Evolutionary conservation across 2,113 vertebrate genomes (phyloP), one percentile per base, ranked within the genome.

Genomic region (Ginglymostoma cirratum): DNA sequence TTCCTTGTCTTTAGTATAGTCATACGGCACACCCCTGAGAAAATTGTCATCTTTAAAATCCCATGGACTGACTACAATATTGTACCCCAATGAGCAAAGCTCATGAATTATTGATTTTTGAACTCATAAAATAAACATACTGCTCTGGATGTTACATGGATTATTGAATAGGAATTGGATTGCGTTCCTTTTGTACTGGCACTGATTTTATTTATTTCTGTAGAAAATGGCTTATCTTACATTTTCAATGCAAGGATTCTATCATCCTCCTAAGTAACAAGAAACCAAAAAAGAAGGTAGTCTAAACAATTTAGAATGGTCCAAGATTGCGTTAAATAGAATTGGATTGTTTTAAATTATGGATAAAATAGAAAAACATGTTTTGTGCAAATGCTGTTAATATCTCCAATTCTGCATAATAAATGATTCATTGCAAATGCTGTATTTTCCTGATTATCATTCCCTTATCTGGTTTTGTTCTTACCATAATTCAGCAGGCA

Each of bases 41-140:
- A 67, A 67, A 66, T 21, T 67, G 34, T 92, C 55, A 38, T 70
- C 93, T 45, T 70, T 94, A 70, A 30, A 70, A 70, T 69, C 93
- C 55, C 92, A 42, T 42, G 67, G 42, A n/a, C 67, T 95, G 24
- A 69, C 45, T 70, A 17, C 12, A 95, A 95, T 45, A 70, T 14
- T 17, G 93, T 19, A 14, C 38, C 42, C 67, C 42, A 95, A 48
- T 70, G 67, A 95, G 93, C 45, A 42, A 95, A 15, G 42, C 14
- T 93, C 42, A 95, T 72, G 66, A 95, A 94, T 69, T 42, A 69
- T 94, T 21, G 92, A 94, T 69, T 17, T 93, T 95, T 48, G 24
- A 70, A 27, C 67, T 94, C 65, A 95, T 70, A 72, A 72, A 95
- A 95, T 95, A 95, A 95, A 72, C 42, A 95, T 95, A 72, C 5